Conservation (phyloP, 23 tunicate genomes). For the Diplosoma virens region DNA sequence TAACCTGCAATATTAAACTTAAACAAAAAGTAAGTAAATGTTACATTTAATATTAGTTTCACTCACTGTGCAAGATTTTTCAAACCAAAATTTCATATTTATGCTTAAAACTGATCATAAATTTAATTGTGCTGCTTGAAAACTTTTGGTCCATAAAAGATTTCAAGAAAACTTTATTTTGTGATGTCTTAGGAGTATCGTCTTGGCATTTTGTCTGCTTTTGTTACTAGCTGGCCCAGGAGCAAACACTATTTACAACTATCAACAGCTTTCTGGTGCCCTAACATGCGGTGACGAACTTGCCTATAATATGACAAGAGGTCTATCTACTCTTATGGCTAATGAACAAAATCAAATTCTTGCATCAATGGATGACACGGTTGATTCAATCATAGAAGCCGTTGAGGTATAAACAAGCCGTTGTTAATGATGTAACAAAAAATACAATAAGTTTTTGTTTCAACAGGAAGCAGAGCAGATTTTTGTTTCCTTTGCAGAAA, state of each 20-base stretch:
- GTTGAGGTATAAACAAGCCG: slow-evolving; percentile 52
- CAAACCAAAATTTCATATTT: no score
- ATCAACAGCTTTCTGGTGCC: slow-evolving; percentile 50
- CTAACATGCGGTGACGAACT: slow-evolving; percentile 84
- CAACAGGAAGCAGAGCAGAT: slow-evolving; percentile 61
- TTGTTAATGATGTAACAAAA: neutral
- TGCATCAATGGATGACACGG: slow-evolving; percentile 67
- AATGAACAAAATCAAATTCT: slow-evolving; percentile 55
- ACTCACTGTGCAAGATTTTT: no score
- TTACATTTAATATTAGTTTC: no score
- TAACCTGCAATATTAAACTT: no score
- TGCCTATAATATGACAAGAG: slow-evolving; percentile 75
- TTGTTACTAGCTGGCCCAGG: slow-evolving; percentile 68
- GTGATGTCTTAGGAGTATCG: slow-evolving; percentile 59
- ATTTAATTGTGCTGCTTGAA: no score
- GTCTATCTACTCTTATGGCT: slow-evolving; percentile 48
- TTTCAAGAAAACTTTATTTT: no score
- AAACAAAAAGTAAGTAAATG: no score
- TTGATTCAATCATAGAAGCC: slow-evolving; percentile 64
- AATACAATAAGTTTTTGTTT: neutral
- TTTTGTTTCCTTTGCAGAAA: slow-evolving; percentile 42
- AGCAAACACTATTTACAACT: slow-evolving; percentile 65
- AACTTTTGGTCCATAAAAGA: no score
- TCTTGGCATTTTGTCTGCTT: slow-evolving; percentile 60
- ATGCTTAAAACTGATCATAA: no score